Percentiles rank a stretch among this genome's conserved stretches.
phyloP scores from a whole-genome alignment of 92 coral and sea anemone species.

The Epizoanthus ramosus region DNA sequence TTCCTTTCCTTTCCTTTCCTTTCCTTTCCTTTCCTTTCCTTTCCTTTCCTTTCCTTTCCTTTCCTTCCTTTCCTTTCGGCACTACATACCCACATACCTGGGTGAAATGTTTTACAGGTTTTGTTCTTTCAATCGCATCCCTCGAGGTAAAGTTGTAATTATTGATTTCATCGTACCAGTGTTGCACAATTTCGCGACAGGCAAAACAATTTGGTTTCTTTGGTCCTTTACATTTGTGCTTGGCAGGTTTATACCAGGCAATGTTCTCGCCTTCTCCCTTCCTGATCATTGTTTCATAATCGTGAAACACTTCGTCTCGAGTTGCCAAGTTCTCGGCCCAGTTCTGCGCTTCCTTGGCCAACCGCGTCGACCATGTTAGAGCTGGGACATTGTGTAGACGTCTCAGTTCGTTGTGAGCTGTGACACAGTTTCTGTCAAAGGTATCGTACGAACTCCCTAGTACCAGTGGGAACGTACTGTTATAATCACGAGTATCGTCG shows the following conservation, averaged over 20 bases:
- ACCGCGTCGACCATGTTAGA: constrained; percentile 49
- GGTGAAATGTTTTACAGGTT: constrained; percentile 48
- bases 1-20: no score
- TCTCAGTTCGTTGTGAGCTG: constrained; percentile 52
- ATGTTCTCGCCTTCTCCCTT: constrained; percentile 64
- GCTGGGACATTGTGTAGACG: constrained; percentile 50
- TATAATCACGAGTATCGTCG: background rate
- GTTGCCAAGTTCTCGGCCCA: constrained; percentile 62
- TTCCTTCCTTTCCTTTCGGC: background rate
- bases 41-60: no score
- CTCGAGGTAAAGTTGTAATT: constrained; percentile 54
- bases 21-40: no score
- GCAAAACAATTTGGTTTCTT: constrained; percentile 24
- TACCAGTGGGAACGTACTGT: background rate
- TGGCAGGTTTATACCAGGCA: constrained; percentile 45
- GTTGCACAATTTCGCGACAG: constrained; percentile 50
- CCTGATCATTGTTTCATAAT: constrained; percentile 50
- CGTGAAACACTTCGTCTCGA: constrained; percentile 50
- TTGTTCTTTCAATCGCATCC: constrained; percentile 24
- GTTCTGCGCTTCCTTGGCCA: constrained; percentile 54
- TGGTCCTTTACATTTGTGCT: constrained; percentile 43
- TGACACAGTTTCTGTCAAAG: constrained; percentile 56
- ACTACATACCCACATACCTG: constrained; percentile 30
- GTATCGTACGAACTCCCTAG: constrained; percentile 49
- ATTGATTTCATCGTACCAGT: constrained; percentile 52